Evolutionary conservation across 1,140 invertebrate species (phyloP).

Genomic region (Onthophagus taurus): DNA sequence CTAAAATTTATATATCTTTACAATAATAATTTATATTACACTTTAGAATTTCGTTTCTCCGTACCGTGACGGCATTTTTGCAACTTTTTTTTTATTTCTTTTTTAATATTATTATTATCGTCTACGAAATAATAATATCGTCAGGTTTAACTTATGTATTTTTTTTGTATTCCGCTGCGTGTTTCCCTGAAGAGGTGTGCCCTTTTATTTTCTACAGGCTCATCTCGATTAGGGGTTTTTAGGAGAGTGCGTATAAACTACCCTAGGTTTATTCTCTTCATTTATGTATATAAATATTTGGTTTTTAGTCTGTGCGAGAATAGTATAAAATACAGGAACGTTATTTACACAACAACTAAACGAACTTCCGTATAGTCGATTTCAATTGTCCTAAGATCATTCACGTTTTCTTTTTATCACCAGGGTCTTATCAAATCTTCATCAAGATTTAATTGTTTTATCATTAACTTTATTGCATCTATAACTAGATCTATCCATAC

Average conservation of each 20-base stretch:
- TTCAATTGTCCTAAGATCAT: no score
- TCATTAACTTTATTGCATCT: no score
- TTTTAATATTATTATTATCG: no score
- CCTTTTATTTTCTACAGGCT: conserved; percentile 3
- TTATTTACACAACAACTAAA: conserved; percentile 18
- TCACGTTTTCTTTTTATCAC: no score
- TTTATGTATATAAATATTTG: no score
- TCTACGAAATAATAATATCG: no score
- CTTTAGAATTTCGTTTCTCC: conserved; percentile 39
- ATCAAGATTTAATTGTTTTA: no score
- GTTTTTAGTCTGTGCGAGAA: conserved; percentile 23
- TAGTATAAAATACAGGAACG: conserved; percentile 34
- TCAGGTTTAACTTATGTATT: conserved; percentile 9
- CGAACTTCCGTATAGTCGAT: no score
- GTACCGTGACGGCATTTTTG: conserved; percentile 11
- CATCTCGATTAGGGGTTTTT: conserved; percentile 8
- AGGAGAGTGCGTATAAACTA: conserved; percentile 24
- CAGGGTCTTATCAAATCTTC: no score
- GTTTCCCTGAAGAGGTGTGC: conserved; percentile 21
- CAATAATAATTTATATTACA: conserved; percentile 31
- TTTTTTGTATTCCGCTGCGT: conserved; percentile 11
- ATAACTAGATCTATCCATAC: no score
- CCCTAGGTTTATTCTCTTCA: no score
- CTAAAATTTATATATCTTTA: conserved; percentile 23
- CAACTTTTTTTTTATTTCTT: no score